phyloP scores from a whole-genome alignment of 2,797 vertebrate genomes.

The Rhincodon typus region DNA sequence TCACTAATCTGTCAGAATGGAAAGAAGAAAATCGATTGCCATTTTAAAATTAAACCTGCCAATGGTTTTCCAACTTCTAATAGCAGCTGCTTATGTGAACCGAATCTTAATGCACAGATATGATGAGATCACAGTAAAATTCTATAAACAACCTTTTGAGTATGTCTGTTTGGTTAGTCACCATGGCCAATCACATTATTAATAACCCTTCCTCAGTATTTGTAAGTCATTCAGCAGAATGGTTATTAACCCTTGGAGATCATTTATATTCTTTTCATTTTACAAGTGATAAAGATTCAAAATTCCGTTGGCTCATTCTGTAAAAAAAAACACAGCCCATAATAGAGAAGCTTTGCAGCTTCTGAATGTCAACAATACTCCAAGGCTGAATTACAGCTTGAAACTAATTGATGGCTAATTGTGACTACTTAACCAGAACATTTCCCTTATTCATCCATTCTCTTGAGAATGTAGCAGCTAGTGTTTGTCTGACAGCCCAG shows the following conservation, averaged over 20 bases:
- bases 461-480: neutral
- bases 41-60: constrained; percentile 6
- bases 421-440: neutral
- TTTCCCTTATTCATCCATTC: neutral
- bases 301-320: neutral
- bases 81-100: neutral
- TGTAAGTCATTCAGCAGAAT: neutral
- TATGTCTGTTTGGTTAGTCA: neutral
- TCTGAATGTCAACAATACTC: neutral
- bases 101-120: neutral
- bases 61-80: neutral
- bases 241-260: constrained; percentile 2
- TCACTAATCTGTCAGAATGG: neutral
- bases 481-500: neutral
- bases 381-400: neutral
- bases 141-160: neutral
- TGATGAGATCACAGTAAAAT: neutral
- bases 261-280: neutral
- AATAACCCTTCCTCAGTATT: neutral
- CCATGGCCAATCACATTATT: neutral
- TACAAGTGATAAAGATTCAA: neutral
- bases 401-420: neutral
- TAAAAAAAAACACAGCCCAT: neutral
- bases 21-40: neutral
- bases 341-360: neutral